These are phyloP conservation scores for Sparidentex hasta DNA, from an alignment of 2,797 vertebrate species.

Conservation along the genomic window DNA sequence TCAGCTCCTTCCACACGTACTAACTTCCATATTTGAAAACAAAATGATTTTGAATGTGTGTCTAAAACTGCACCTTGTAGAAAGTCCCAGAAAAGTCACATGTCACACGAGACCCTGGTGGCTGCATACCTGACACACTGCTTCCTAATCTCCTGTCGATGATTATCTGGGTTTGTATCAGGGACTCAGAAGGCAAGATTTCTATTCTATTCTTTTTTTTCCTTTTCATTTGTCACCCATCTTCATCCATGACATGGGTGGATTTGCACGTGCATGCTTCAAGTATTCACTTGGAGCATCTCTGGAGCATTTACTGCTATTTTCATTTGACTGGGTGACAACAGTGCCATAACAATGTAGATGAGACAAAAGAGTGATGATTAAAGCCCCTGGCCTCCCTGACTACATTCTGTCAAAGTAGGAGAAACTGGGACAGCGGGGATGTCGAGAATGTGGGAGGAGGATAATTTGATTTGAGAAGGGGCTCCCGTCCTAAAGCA, in stretches of 20 bases:
- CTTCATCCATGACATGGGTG: not conserved
- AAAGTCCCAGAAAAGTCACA: not conserved
- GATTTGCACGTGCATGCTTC: not conserved
- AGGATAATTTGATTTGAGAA: conserved; percentile 44
- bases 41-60: not conserved
- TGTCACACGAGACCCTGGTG: not conserved
- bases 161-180: too few relatives aligned
- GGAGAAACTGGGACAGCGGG: not conserved
- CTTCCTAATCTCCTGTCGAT: too few relatives aligned
- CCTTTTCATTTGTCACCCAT: not conserved
- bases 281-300: not conserved
- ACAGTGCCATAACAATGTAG: not conserved
- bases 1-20: not conserved
- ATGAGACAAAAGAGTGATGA: not conserved
- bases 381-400: not conserved
- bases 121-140: not conserved
- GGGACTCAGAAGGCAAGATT: not conserved
- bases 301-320: not conserved
- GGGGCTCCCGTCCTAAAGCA: conserved; percentile 7
- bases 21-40: not conserved
- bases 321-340: not conserved
- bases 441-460: not conserved
- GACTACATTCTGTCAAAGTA: not conserved
- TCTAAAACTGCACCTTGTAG: not conserved
- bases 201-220: not conserved